Base-by-base conservation (phyloP, 1,140 invertebrate species). In the Leptoteleia sp. region DNA sequence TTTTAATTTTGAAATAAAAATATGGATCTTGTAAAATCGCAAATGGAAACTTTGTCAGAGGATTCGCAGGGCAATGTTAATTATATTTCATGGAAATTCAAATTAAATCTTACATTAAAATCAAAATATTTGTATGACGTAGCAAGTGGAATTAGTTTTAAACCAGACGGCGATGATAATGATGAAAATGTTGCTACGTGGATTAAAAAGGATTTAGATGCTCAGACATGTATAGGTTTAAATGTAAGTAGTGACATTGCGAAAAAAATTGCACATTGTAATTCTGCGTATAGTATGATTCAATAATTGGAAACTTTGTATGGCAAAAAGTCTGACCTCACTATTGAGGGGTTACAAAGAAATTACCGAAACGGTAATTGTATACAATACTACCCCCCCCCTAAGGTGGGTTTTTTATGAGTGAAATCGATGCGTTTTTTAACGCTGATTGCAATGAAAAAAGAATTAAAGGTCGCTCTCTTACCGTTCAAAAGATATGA, bases 21-120 rank as follows among this genome's bases (percentile, higher is more conserved):
- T 1, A 50, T 65, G 47, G 45, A 50, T 31, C 1, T 11, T 2
- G 3, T 33, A 1, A 65, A 65, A 16, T 31, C 45, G 0, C 47
- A 65, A 6, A 40, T 65, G 33, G 75, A 78, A 64, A 67, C 13
- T 5, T 35, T 78, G n/a, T 33, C 54, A 16, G 55, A 55, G n/a
- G 27, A 59, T 25, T 43, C 45, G 1, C 37, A 68, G 47, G 54
- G 55, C 15, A 11, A 12, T 9, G 13, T 45, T 0, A 72, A 72
- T 47, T 73, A 73, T 62, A 42, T 4, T 0, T 75, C 75, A 11
- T 75, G 72, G 75, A 42, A 25, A 25, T 67, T 67, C 35, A 67
- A 67, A 54, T 35, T 80, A 50, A 22, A 71, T 40, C 27, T 79
- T 17, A 67, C 59, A 13, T 57, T 79, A 16, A 81, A 79, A 68